phyloP scores from a whole-genome alignment of 2,888 invertebrate genomes.

The Chloroclysta siterata region DNA sequence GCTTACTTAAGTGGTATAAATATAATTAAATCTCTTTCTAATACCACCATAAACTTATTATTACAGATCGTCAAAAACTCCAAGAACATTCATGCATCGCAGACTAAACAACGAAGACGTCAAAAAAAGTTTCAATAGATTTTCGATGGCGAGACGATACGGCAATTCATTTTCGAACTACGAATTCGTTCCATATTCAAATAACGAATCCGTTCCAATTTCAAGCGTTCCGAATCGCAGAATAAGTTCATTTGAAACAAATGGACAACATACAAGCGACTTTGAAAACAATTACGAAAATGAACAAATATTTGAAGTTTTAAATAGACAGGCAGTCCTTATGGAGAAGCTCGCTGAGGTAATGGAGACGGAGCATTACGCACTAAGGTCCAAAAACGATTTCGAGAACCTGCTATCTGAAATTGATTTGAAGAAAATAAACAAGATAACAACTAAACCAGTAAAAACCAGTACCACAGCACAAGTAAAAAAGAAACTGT shows the following conservation, averaged over 20 bases:
- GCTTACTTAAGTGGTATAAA: too few relatives aligned
- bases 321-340: constrained; percentile 41
- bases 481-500: constrained; percentile 3
- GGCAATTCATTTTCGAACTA: constrained; percentile 13
- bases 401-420: constrained; percentile 43
- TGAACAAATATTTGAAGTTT: constrained; percentile 19
- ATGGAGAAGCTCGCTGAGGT: constrained; percentile 42
- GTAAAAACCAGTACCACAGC: constrained; percentile 2
- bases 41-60: not conserved
- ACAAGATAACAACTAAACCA: not conserved
- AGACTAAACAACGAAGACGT: constrained; percentile 7
- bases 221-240: not conserved
- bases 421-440: constrained; percentile 13
- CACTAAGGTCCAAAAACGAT: constrained; percentile 29
- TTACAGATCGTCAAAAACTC: constrained; percentile 5
- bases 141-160: constrained; percentile 9
- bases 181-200: constrained; percentile 12
- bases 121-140: constrained; percentile 7
- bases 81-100: constrained; percentile 3
- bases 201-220: constrained; percentile 11
- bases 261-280: not conserved
- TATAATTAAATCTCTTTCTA: too few relatives aligned
- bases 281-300: constrained; percentile 11
- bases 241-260: constrained; percentile 2
- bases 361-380: constrained; percentile 26